Evolutionary conservation across 2,113 vertebrate genomes (phyloP).

Genomic region (Prunella fulvescens): DNA sequence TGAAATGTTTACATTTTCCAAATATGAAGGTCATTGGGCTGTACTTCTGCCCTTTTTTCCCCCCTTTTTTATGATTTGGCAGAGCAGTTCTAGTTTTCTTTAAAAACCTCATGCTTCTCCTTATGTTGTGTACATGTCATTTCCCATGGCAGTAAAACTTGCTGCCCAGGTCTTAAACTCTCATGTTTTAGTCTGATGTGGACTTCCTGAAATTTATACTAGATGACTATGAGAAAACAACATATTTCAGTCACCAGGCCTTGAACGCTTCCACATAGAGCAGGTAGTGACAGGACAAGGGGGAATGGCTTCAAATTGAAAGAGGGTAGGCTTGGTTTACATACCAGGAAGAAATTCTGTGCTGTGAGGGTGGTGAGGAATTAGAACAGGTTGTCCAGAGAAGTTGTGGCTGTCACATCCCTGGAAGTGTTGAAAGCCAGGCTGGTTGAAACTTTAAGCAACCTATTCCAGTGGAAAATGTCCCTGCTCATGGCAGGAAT

Average conservation of each 20-base stretch:
- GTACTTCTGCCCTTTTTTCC: neutral
- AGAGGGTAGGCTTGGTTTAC: neutral
- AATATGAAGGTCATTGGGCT: neutral
- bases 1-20: neutral
- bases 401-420: neutral
- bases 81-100: neutral
- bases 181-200: neutral
- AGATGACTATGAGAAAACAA: neutral
- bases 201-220: neutral
- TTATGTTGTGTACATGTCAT: neutral
- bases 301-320: neutral
- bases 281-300: neutral
- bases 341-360: neutral
- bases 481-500: neutral
- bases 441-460: neutral
- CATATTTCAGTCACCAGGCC: rapidly evolving
- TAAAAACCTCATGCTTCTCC: neutral
- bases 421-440: neutral
- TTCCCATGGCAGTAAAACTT: neutral
- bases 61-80: neutral
- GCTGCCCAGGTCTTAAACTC: neutral
- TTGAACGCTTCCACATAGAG: neutral
- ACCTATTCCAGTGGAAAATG: neutral
- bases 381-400: neutral
- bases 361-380: neutral